These are phyloP conservation scores for Apantesis nais DNA, from an alignment of 2,888 invertebrate species.

Conservation along the genomic window DNA sequence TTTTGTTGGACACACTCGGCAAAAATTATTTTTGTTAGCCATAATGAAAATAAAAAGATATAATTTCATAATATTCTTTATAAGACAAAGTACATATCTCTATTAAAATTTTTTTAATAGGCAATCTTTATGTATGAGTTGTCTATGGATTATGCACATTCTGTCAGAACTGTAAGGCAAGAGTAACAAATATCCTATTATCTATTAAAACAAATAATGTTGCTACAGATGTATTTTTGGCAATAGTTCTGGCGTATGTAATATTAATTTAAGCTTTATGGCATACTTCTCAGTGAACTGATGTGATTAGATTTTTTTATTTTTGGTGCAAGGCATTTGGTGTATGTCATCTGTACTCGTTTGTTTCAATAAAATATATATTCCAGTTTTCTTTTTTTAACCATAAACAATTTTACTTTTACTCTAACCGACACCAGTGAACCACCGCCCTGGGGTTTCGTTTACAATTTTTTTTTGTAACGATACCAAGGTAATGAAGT, in stretches of 20 bases:
- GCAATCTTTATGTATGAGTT: not conserved
- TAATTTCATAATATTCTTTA: not conserved
- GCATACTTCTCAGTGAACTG: constrained; percentile 50
- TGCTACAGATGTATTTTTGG: constrained; percentile 34
- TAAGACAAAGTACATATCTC: constrained; percentile 10
- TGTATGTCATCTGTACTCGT: constrained; percentile 49
- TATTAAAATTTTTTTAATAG: not conserved
- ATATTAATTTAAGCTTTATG: constrained; percentile 54
- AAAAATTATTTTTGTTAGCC: not conserved
- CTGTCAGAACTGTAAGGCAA: constrained; percentile 22
- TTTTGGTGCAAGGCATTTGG: constrained; percentile 60
- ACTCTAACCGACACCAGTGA: too few species aligned
- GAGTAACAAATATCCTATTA: constrained; percentile 12
- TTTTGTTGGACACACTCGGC: not conserved
- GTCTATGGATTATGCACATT: constrained; percentile 18
- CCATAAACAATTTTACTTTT: not conserved
- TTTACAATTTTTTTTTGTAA: too few species aligned
- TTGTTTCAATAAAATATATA: constrained; percentile 56
- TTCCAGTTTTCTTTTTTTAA: constrained; percentile 24
- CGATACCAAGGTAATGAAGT: too few species aligned
- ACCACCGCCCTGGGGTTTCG: too few species aligned
- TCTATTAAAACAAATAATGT: constrained; percentile 43
- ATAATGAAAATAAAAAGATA: not conserved
- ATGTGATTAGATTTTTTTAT: constrained; percentile 50
- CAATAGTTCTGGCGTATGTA: not conserved